These are phyloP conservation scores for Urocolius indicus DNA, from an alignment of 2,113 vertebrate genomes.

Conservation along the genomic window DNA sequence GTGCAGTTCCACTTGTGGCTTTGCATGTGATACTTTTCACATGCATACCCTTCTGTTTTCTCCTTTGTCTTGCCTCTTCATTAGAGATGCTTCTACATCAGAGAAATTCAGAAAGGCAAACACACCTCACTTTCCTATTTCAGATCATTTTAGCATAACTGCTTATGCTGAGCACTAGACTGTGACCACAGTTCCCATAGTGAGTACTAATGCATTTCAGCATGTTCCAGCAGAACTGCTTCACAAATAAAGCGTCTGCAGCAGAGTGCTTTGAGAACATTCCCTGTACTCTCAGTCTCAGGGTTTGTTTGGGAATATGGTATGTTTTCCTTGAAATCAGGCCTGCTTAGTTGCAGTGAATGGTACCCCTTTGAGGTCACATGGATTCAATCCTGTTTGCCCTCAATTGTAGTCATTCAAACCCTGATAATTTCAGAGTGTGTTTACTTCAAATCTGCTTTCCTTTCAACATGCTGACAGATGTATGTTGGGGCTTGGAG, in stretches of 20 bases:
- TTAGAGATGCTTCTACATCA: not conserved
- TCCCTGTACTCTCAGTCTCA: not conserved
- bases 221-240: not conserved
- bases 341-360: not conserved
- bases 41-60: not conserved
- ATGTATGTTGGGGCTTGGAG: not conserved
- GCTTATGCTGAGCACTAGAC: not conserved
- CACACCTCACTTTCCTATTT: not conserved
- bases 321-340: not conserved
- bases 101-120: not conserved
- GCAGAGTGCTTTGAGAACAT: not conserved
- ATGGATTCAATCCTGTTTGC: not conserved
- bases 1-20: not conserved
- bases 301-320: not conserved
- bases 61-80: not conserved
- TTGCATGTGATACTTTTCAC: not conserved
- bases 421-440: not conserved
- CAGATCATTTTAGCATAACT: not conserved
- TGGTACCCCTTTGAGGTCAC: not conserved
- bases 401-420: not conserved
- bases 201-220: not conserved
- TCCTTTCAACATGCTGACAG: not conserved
- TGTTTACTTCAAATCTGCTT: not conserved
- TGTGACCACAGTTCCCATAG: not conserved
- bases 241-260: not conserved